A percentile compares a stretch with the other conserved stretches of the same genome.
Evolutionary conservation across 2,888 invertebrate species (phyloP).

Genomic region (Standfussiana lucernea): DNA sequence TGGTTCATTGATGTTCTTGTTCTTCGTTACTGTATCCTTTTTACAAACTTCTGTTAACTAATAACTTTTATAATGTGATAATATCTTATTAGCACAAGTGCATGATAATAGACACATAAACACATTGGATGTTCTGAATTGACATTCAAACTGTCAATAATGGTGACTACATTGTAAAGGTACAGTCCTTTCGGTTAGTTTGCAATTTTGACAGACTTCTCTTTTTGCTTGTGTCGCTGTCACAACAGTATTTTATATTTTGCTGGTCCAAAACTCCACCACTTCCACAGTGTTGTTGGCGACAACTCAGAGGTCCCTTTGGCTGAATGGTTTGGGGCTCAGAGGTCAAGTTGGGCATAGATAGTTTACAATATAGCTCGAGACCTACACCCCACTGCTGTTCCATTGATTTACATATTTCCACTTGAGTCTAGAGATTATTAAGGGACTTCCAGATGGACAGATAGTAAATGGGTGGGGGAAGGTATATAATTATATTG

Average conservation of each 20-base stretch:
- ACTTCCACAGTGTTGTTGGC: not conserved
- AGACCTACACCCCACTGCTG: not conserved
- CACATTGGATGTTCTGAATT: not conserved
- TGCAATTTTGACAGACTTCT: not conserved
- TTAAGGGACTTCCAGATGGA: not conserved
- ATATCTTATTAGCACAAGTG: not conserved
- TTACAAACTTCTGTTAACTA: constrained; percentile 19
- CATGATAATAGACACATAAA: not conserved
- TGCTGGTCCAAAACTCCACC: not conserved
- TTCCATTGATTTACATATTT: not conserved
- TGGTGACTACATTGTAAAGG: not conserved
- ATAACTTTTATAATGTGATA: not conserved
- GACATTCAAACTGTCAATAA: not conserved
- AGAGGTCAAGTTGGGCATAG: not conserved
- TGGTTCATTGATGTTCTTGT: constrained; percentile 96
- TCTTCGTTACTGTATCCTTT: constrained; percentile 95
- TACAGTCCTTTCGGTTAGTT: not conserved
- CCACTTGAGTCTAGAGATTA: not conserved
- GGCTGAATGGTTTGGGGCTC: not conserved
- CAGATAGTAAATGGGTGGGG: not conserved
- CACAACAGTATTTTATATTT: not conserved
- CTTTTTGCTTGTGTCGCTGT: not conserved
- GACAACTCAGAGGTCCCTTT: not conserved
- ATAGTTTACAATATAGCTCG: not conserved
- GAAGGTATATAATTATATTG: too few relatives aligned